Evolutionary conservation across 1,140 invertebrate genomes (phyloP).

Genomic region (Scaptodrosophila lebanonensis): DNA sequence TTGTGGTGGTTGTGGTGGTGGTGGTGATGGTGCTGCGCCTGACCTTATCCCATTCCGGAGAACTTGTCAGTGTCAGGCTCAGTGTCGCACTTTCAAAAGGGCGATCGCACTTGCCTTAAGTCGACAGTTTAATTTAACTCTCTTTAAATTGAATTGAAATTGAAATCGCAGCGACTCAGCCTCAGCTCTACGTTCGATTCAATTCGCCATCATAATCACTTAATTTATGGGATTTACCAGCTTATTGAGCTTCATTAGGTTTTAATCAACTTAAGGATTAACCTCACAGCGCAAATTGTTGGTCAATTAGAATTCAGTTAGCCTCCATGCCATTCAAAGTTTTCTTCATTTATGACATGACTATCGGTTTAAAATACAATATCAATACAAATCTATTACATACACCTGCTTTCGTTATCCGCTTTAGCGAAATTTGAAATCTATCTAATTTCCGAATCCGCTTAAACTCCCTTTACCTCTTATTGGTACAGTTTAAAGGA

Average conservation of each 20-base stretch:
- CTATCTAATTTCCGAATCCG: no score
- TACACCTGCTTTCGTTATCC: no score
- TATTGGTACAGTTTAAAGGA: no score
- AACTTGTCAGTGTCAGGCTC: conserved; percentile 71
- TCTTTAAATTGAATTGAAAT: conserved; percentile 48
- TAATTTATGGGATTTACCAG: conserved; percentile 61
- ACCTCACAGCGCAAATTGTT: conserved; percentile 15
- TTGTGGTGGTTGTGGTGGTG: conserved; percentile 1
- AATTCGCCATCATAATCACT: conserved; percentile 59
- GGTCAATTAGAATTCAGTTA: conserved; percentile 43
- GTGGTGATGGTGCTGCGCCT: conserved; percentile 3
- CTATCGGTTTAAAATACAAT: no score
- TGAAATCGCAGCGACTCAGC: no score
- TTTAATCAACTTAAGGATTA: conserved; percentile 50
- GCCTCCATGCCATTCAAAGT: no score
- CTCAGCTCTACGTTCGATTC: conserved; percentile 31
- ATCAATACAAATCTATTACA: no score
- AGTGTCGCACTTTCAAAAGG: conserved; percentile 41
- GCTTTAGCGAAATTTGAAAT: no score
- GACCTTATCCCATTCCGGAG: conserved; percentile 15
- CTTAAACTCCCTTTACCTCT: no score
- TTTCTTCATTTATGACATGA: no score
- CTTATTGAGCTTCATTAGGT: conserved; percentile 70
- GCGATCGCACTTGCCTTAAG: conserved; percentile 39
- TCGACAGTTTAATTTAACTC: conserved; percentile 71